Conservation (phyloP, 2,888 invertebrate genomes). For the Eilema caniola region DNA sequence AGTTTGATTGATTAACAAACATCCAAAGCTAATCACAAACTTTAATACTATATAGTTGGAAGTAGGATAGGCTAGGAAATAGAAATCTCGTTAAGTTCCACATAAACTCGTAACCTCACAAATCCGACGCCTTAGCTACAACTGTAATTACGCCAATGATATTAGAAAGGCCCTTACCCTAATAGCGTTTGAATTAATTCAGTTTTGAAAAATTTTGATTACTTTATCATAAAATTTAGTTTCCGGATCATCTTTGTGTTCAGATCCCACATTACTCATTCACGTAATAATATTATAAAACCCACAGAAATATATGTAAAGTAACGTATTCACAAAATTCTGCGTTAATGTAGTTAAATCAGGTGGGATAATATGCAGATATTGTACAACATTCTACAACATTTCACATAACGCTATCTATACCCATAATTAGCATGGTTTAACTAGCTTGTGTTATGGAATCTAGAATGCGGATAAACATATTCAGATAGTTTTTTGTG, state of each 20-base stretch:
- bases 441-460: no score
- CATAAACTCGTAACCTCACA: not conserved
- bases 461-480: no score
- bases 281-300: not conserved
- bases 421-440: no score
- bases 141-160: constrained; percentile 1
- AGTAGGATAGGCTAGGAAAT: no score
- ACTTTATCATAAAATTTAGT: constrained; percentile 4
- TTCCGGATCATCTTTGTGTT: not conserved
- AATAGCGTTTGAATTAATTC: not conserved
- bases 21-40: no score
- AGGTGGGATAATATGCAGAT: not conserved
- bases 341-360: not conserved
- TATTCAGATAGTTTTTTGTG: no score
- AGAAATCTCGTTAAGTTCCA: not conserved
- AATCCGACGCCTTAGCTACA: not conserved
- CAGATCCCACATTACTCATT: not conserved
- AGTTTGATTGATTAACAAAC: no score
- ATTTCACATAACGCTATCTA: no score
- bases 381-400: no score
- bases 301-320: not conserved
- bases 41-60: no score
- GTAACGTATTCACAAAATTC: not conserved
- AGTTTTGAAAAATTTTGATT: not conserved
- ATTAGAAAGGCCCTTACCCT: constrained; percentile 2